Percentiles rank a stretch among this genome's conserved stretches.
Evolutionary conservation across 2,113 vertebrate species (phyloP).

Genomic region (Grus americana): DNA sequence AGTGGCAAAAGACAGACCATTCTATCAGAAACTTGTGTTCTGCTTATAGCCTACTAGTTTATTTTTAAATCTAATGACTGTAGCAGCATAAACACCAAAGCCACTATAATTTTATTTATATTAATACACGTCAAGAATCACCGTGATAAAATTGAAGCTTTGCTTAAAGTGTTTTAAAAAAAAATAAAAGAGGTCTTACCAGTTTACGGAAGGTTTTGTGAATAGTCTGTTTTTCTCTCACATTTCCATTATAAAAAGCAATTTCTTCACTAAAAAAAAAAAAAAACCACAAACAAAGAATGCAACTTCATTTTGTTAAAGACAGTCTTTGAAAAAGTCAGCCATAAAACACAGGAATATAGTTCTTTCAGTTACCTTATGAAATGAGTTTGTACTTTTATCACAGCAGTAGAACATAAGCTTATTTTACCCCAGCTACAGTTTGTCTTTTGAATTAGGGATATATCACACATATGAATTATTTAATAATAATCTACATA

Average conservation of each 20-base stretch:
- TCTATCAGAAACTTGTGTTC: background rate
- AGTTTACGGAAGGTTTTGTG: constrained; percentile 89
- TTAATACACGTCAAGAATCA: background rate
- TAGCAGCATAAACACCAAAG: background rate
- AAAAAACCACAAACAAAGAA: background rate
- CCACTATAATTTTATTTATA: background rate
- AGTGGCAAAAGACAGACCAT: background rate
- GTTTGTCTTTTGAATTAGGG: background rate
- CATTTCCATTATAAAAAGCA: constrained; percentile 96
- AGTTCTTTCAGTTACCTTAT: background rate
- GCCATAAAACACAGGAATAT: background rate
- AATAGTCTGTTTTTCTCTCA: constrained; percentile 93
- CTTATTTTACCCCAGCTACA: background rate
- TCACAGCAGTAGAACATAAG: background rate
- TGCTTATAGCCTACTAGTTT: background rate
- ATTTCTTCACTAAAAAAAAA: constrained; percentile 92
- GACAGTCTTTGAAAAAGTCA: background rate
- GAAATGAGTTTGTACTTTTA: background rate
- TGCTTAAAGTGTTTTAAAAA: background rate
- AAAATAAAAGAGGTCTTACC: constrained; percentile 73
- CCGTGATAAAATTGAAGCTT: background rate
- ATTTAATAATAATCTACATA: background rate
- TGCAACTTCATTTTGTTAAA: background rate
- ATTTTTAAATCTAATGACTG: background rate
- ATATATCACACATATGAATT: background rate